Evolutionary conservation across 2,113 vertebrate genomes (phyloP).

Genomic region (Pseudopipra pipra): DNA sequence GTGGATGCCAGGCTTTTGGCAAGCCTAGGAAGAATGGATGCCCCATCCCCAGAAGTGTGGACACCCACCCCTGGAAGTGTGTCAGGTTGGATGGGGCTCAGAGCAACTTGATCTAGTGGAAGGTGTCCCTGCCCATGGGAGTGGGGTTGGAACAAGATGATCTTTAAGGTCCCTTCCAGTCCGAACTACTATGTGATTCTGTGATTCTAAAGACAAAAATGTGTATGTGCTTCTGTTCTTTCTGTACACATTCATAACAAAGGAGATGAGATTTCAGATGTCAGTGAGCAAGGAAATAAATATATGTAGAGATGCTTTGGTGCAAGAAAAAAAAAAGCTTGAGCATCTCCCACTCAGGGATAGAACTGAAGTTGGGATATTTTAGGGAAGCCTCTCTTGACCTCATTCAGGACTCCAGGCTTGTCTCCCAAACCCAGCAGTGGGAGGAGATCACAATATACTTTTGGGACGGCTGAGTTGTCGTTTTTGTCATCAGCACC

Average conservation of each 20-base stretch:
- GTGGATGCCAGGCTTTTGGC: background rate
- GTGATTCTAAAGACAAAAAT: background rate
- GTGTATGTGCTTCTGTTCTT: background rate
- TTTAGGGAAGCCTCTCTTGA: background rate
- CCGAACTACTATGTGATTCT: background rate
- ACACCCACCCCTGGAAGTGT: background rate
- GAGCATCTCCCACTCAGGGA: background rate
- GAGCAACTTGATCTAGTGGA: background rate
- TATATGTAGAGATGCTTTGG: background rate
- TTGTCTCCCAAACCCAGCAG: background rate
- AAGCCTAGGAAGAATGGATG: background rate
- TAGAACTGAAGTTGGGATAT: background rate
- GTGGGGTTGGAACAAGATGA: background rate
- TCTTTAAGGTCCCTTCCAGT: background rate
- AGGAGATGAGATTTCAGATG: background rate
- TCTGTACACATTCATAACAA: background rate
- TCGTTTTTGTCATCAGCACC: background rate
- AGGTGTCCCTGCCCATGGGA: background rate
- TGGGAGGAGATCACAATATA: background rate
- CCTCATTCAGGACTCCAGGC: background rate
- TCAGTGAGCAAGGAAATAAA: background rate
- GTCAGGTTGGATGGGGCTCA: background rate
- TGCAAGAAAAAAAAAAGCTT: accelerated
- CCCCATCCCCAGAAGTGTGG: background rate
- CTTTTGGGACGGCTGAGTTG: background rate